phyloP scores from a whole-genome alignment of 2,113 vertebrate species.

The Strigops habroptila region DNA sequence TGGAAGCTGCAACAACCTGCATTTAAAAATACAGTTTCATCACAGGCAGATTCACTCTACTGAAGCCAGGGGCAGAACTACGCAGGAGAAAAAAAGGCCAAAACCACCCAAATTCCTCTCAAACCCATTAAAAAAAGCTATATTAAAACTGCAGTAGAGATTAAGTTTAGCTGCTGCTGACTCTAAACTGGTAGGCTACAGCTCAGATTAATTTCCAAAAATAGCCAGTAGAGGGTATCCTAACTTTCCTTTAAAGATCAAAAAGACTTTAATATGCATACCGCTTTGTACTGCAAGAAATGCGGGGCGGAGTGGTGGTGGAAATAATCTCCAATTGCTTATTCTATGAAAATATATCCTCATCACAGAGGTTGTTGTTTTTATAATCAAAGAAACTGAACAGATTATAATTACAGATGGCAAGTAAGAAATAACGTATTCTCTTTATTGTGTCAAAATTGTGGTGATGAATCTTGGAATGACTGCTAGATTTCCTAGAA shows the following conservation, averaged over 20 bases:
- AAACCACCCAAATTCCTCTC: background rate
- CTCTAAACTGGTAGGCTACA: background rate
- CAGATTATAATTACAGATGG: background rate
- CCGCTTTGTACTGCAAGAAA: background rate
- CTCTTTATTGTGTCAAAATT: background rate
- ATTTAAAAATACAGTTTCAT: background rate
- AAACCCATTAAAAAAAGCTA: background rate
- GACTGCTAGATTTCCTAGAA: background rate
- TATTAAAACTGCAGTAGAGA: background rate
- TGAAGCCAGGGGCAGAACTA: background rate
- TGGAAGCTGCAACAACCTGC: background rate
- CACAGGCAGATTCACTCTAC: background rate
- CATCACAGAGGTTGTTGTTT: background rate
- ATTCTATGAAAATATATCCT: background rate
- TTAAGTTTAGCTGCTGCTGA: background rate
- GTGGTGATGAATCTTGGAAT: background rate
- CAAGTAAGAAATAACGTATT: background rate
- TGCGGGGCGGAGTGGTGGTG: too few relatives aligned
- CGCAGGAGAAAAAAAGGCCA: background rate
- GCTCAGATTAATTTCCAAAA: background rate
- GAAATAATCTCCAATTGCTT: background rate
- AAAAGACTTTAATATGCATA: background rate
- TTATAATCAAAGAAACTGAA: background rate
- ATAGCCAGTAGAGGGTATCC: slow-evolving; percentile 43
- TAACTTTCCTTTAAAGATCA: background rate